Conservation (phyloP, 2,888 invertebrate species). For the Drosophila suboccidentalis region DNA sequence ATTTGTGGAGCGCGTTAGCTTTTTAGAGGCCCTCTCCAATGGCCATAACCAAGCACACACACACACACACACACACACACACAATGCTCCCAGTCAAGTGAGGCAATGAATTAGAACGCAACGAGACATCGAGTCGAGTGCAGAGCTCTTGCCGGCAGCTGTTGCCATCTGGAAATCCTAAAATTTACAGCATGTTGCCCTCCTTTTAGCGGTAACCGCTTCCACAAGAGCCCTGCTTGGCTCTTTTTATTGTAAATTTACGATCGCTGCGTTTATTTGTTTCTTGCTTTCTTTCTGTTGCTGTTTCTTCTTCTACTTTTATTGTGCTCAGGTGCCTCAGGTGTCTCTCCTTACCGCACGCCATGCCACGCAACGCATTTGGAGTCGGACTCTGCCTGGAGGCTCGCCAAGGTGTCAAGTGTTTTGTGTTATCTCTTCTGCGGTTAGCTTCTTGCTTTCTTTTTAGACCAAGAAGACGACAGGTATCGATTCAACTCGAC, state of each 20-base stretch:
- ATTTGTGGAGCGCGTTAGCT: slow-evolving; percentile 56
- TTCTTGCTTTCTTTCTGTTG: slow-evolving; percentile 24
- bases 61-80: not conserved
- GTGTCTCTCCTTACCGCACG: slow-evolving; percentile 52
- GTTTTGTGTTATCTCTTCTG: slow-evolving; percentile 67
- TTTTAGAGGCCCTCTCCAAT: slow-evolving; percentile 1
- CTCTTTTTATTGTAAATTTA: slow-evolving; percentile 69
- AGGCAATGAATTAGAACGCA: slow-evolving; percentile 59
- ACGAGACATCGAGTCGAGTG: slow-evolving; percentile 21
- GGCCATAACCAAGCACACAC: not conserved
- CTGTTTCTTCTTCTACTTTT: slow-evolving; percentile 31
- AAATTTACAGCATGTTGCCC: slow-evolving; percentile 67
- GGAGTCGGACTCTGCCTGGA: slow-evolving; percentile 19
- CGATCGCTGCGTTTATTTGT: slow-evolving; percentile 67
- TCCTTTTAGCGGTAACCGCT: slow-evolving; percentile 36
- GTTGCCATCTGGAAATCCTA: slow-evolving; percentile 74
- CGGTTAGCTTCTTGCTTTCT: slow-evolving; percentile 69
- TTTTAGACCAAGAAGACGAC: slow-evolving; percentile 34
- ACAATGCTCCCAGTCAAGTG: slow-evolving; percentile 32
- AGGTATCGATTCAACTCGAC: slow-evolving; percentile 9
- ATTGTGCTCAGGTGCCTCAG: slow-evolving; percentile 40
- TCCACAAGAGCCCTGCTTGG: not conserved
- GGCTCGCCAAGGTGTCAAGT: slow-evolving; percentile 74
- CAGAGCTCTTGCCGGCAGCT: slow-evolving; percentile 48
- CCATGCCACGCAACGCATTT: slow-evolving; percentile 20